Percentiles rank a stretch among this genome's conserved stretches.
phyloP scores from a whole-genome alignment of 2,888 invertebrate species.

The Pegoplata infirma region DNA sequence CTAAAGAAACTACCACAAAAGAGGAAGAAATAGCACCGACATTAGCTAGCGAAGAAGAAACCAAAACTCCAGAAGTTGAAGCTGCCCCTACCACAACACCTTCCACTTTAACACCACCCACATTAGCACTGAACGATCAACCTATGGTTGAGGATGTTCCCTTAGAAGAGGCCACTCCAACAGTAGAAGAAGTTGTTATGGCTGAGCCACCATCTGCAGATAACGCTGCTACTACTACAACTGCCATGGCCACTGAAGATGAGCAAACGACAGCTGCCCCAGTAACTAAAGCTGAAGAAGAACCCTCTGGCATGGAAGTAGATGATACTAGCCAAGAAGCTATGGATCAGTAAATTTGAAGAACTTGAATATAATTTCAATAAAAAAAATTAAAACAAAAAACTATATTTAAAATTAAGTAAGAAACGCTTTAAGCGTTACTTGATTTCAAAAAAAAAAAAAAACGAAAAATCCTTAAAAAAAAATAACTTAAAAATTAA shows the following conservation, averaged over 20 bases:
- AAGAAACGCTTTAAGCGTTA: slow-evolving; percentile 48
- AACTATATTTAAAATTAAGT: slow-evolving; percentile 35
- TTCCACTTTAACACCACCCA: slow-evolving; percentile 63
- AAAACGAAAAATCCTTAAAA: slow-evolving; percentile 39
- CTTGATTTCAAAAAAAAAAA: slow-evolving; percentile 31
- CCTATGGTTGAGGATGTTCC: slow-evolving; percentile 72
- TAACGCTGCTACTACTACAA: slow-evolving; percentile 57
- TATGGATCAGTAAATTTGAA: slow-evolving; percentile 76
- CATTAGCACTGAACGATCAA: slow-evolving; percentile 71
- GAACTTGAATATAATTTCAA: slow-evolving; percentile 44
- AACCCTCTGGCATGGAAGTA: slow-evolving; percentile 76
- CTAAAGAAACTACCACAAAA: not conserved
- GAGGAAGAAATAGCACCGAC: not conserved
- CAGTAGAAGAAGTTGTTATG: slow-evolving; percentile 75
- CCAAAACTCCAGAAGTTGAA: slow-evolving; percentile 67
- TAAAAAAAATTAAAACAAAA: slow-evolving; percentile 13
- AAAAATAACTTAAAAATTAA: slow-evolving; percentile 4
- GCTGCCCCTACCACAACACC: slow-evolving; percentile 60
- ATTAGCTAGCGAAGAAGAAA: slow-evolving; percentile 36
- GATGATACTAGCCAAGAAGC: slow-evolving; percentile 78
- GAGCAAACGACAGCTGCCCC: slow-evolving; percentile 4
- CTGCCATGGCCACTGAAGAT: slow-evolving; percentile 75
- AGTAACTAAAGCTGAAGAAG: slow-evolving; percentile 72
- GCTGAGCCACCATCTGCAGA: slow-evolving; percentile 67
- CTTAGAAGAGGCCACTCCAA: slow-evolving; percentile 63